A percentile compares a stretch with the other conserved stretches of the same genome.
Evolutionary conservation across 2,113 vertebrate species (phyloP).

Genomic region (Periophthalmus modestus): DNA sequence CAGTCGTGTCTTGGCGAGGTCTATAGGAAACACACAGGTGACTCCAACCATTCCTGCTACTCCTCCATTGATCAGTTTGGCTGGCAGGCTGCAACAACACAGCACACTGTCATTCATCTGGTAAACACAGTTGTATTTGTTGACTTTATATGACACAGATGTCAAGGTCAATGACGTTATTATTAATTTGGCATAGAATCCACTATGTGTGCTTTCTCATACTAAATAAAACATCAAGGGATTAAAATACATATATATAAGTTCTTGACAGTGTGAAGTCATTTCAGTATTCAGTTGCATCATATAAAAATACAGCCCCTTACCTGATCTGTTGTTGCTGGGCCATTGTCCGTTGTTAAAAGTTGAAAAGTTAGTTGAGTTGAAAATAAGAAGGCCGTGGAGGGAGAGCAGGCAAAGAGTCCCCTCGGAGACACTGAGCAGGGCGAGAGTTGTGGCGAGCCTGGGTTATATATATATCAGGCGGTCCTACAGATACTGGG

Average conservation of each 20-base stretch:
- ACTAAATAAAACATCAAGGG: too few species aligned
- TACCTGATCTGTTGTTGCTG: conserved; percentile 83
- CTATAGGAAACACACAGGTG: conserved; percentile 86
- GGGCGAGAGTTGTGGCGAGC: conserved; percentile 42
- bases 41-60: conserved; percentile 84
- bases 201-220: too few species aligned
- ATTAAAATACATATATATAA: background rate
- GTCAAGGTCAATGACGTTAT: background rate
- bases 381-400: conserved; percentile 39
- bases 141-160: too few species aligned
- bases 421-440: conserved; percentile 52
- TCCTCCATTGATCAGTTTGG: conserved; percentile 85
- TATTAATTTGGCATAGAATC: background rate
- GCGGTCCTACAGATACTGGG: conserved; percentile 24
- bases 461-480: conserved; percentile 59
- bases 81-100: conserved; percentile 76
- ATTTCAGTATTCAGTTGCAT: background rate
- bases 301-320: conserved; percentile 18
- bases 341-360: conserved; percentile 68
- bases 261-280: background rate
- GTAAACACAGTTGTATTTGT: too few species aligned
- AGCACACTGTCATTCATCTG: background rate
- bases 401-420: conserved; percentile 62
- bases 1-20: conserved; percentile 84
- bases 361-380: conserved; percentile 33